Evolutionary conservation across 1,140 invertebrate species (phyloP), one percentile per base, ranked within the genome.

Genomic region (Drosophila biarmipes): DNA sequence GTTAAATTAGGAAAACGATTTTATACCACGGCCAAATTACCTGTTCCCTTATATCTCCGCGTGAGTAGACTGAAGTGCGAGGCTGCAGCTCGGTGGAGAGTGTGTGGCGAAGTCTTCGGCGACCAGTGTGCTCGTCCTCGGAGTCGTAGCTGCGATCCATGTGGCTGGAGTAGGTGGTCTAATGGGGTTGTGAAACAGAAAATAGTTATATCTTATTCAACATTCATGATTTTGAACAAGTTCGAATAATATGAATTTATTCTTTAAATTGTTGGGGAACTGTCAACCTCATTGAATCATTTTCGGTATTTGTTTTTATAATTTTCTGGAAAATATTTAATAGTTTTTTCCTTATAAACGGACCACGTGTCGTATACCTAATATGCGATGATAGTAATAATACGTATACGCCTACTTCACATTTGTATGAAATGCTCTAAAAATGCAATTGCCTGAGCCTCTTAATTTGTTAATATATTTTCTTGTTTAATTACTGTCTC

Each of bases 31-130:
- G 0, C 1, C 6, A 24, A 10, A 68, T 40, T 40, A 92, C 91
- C 79, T 92, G 91, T 84, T 97, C 96, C 38, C 95, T 93, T 69
- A 97, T 97, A 91, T 98, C 97, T 92, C 97, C 96, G 80, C 97
- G 96, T 24, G 97, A 98, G 93, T 98, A 98, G 73, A 97, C 94
- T 31, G 96, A 96, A 55, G 95, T 93, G 81, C 93, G 90, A 51
- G 90, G 89, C 73, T 92, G 75, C 91, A 91, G 78, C 92, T 92
- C 92, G 86, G 92, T 93, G 90, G 91, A 93, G 87, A 91, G 93
- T 84, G 93, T 90, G 79, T 93, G 92, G 90, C 93, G 92, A 92
- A 93, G 93, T 91, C 92, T 92, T 82, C 93, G 93, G 91, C 93
- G 93, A 80, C 94, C 92, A 91, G 94, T 94, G 92, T 94, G 94